Percentiles rank a stretch among this genome's conserved stretches.
Conservation (phyloP, 2,888 invertebrate genomes). For the Ecdyonurus torrentis region DNA sequence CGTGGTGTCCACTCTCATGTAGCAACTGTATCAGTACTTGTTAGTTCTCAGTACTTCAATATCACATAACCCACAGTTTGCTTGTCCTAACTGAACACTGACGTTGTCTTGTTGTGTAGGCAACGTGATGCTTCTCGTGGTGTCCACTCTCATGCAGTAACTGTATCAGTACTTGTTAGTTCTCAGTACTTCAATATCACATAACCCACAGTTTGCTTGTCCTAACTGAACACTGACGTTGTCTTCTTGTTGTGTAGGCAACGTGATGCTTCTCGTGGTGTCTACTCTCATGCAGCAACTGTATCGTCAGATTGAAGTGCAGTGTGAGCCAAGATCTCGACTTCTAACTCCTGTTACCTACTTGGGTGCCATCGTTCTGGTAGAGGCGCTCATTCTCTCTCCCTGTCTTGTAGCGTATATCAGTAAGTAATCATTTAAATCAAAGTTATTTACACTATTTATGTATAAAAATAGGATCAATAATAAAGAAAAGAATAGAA, state of each 20-base stretch:
- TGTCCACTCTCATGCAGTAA: conserved; percentile 30
- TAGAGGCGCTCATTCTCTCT: conserved; percentile 33
- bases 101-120: too few species aligned
- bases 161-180: conserved; percentile 26
- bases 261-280: conserved; percentile 34
- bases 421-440: conserved; percentile 25
- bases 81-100: too few species aligned
- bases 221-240: too few species aligned
- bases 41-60: not conserved
- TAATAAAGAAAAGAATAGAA: too few species aligned
- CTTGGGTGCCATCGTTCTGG: conserved; percentile 33
- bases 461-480: too few species aligned
- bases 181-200: too few species aligned
- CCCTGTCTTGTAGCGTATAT: conserved; percentile 36
- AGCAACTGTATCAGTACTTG: conserved; percentile 30
- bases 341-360: conserved; percentile 36
- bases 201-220: too few species aligned
- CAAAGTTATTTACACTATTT: too few species aligned
- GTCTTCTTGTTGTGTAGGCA: conserved; percentile 26
- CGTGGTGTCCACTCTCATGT: conserved; percentile 26
- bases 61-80: too few species aligned
- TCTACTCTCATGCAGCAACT: conserved; percentile 30
- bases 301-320: conserved; percentile 19
- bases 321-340: conserved; percentile 1
- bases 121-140: conserved; percentile 37